Base-by-base conservation (phyloP, 2,797 vertebrate species). In the Peromyscus attwateri region DNA sequence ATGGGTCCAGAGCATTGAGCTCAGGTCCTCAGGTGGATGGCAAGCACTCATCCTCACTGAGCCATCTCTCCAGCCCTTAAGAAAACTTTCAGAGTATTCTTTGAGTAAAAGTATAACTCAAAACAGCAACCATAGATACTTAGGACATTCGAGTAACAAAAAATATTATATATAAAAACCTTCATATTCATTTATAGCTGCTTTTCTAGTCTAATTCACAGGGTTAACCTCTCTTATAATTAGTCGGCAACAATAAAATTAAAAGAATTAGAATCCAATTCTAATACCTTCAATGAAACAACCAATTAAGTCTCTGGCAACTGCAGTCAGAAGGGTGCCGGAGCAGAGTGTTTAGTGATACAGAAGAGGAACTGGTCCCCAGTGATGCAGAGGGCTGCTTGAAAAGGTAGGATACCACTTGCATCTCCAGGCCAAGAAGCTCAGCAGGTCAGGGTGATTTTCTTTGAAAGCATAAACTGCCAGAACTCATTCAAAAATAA, bases 401-500 rank as follows among this genome's bases (percentile, higher is more conserved):
- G 91, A 94, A 93, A 87, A 64, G 84, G 79, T 66, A 94, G 70
- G 46, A 88, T 52, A 27, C 71, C 60, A 31, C 34, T 40, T 62
- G 52, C 49, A 92, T 68, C 12, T 94, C 70, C 27, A 46, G 62
- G 79, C 79, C 91, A 93, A 82, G 70, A 80, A 73, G 55, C 49
- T 64, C 40, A 73, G 92, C 19, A 81, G 87, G 87, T 89, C 82
- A 27, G 76, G 64, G 43, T 34, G 23, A 62, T 66, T 92, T 91
- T 95, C 93, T 91, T 70, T 87, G n/a, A 64, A 95, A 95, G 52
- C 55, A 79, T 34, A 85, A 87, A 91, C 46, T 87, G 62, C 73
- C 79, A 55, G 76, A 82, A 91, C 27, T 83, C 82, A 96, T 87
- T 91, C n/a, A 85, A 89, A n/a, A 91, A 93, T 37, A 75, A 82